Evolutionary conservation across 1,140 invertebrate genomes (phyloP).

Genomic region (Drosophila athabasca): DNA sequence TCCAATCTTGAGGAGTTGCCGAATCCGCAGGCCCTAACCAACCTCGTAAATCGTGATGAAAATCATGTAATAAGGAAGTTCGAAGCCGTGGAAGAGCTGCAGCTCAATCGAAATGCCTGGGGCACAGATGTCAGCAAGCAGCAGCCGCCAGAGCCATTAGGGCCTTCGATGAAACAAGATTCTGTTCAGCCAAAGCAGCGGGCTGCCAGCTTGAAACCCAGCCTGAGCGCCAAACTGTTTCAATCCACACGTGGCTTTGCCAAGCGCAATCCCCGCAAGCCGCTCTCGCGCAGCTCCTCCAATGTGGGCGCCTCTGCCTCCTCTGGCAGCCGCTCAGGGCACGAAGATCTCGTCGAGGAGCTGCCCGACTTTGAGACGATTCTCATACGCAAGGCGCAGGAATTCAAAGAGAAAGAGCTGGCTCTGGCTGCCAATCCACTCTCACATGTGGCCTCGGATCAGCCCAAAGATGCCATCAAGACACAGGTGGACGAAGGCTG

Average conservation of each 20-base stretch:
- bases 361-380: slow-evolving; percentile 81
- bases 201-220: slow-evolving; percentile 84
- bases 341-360: slow-evolving; percentile 28
- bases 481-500: slow-evolving; percentile 73
- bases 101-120: slow-evolving; percentile 85
- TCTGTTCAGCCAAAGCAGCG: slow-evolving; percentile 10
- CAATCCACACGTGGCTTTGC: slow-evolving; percentile 86
- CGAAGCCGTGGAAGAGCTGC: slow-evolving; percentile 56
- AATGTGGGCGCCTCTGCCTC: slow-evolving; percentile 18
- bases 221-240: slow-evolving; percentile 87
- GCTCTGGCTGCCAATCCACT: slow-evolving; percentile 39
- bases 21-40: slow-evolving; percentile 44
- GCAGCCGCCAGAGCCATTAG: slow-evolving; percentile 46
- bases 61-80: slow-evolving; percentile 68
- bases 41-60: slow-evolving; percentile 62
- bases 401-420: slow-evolving; percentile 52
- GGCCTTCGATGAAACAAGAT: background rate
- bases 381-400: slow-evolving; percentile 74
- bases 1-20: slow-evolving; percentile 40
- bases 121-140: slow-evolving; percentile 85
- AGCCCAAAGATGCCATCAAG: slow-evolving; percentile 58
- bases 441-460: slow-evolving; percentile 30
- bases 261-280: slow-evolving; percentile 91
- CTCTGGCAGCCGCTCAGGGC: background rate
- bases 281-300: slow-evolving; percentile 80